Evolutionary conservation across 2,113 vertebrate species (phyloP), one percentile per base, ranked within the genome.

Genomic region (Echinops telfairi): DNA sequence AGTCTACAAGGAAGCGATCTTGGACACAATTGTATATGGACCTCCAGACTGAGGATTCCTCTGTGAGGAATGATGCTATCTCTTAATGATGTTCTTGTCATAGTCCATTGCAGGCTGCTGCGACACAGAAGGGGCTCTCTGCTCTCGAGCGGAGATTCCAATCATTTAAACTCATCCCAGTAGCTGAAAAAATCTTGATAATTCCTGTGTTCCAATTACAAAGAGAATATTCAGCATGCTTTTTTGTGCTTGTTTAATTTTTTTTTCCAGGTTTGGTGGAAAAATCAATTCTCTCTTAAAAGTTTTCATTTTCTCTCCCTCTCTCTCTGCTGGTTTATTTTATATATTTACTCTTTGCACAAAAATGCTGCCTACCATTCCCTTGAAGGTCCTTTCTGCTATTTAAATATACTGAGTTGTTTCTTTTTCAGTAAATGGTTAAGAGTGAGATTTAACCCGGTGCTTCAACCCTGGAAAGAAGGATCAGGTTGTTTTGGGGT

Each of bases 331-430:
- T 86, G 78, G 25, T 31, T 89, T 83, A 47, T 15, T 29, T 91
- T 80, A 75, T 89, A 23, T 94, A 86, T 91, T 93, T 76, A 43
- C 90, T 83, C 11, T 83, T 93, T 27, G 12, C 20, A 36, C 19
- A 40, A 86, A 91, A 71, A 93, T 83, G 29, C 58, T 84, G 86
- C 64, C 47, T n/a, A 4, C 73, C 3, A 87, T 31, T 93, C 22
- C 23, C 38, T 94, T 73, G 11, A 90, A 86, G 79, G 38, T 1
- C 1, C 0, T 2, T 68, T 90, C 71, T 78, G 29, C 29, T 92
- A 31, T 80, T 79, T 87, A 77, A 20, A 75, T 64, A 62, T 1
- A 80, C 66, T 90, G 5, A 22, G 1, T 78, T 66, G 17, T 86
- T 40, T 6, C 31, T 82, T 71, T 78, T 95, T 68, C 60, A 86